phyloP scores from a whole-genome alignment of 2,888 invertebrate species.

The Phymatocera aterrima region DNA sequence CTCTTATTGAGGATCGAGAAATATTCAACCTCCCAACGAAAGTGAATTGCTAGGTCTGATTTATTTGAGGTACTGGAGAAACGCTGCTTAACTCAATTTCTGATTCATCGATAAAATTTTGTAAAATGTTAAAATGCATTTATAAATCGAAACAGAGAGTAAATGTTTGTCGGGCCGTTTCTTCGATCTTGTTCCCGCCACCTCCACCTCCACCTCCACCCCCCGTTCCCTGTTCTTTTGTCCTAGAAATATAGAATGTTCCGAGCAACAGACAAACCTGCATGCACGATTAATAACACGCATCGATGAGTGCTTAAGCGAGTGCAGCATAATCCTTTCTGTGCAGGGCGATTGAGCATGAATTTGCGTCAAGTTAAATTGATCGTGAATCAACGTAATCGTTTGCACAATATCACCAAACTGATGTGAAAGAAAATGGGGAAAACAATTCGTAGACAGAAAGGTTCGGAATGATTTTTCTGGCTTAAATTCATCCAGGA shows the following conservation, averaged over 20 bases:
- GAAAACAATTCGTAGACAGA: not conserved
- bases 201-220: not conserved
- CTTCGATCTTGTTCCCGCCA: not conserved
- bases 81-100: no score
- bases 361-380: constrained; percentile 33
- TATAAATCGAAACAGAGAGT: no score
- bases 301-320: constrained; percentile 29
- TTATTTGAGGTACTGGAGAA: no score
- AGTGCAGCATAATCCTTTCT: constrained; percentile 26
- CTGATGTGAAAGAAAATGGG: not conserved
- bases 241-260: not conserved
- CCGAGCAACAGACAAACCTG: not conserved
- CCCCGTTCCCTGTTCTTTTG: no score
- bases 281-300: constrained; percentile 11
- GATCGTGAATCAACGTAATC: constrained; percentile 25
- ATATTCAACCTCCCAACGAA: not conserved
- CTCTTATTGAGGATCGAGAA: not conserved
- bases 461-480: no score
- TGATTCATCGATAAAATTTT: no score
- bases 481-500: constrained; percentile 13
- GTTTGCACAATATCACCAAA: not conserved
- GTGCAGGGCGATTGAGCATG: constrained; percentile 31
- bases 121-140: no score
- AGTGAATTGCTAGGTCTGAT: no score
- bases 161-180: no score